Conservation (phyloP, 2,797 vertebrate species). For the Pseudotriccus pelzelni region DNA sequence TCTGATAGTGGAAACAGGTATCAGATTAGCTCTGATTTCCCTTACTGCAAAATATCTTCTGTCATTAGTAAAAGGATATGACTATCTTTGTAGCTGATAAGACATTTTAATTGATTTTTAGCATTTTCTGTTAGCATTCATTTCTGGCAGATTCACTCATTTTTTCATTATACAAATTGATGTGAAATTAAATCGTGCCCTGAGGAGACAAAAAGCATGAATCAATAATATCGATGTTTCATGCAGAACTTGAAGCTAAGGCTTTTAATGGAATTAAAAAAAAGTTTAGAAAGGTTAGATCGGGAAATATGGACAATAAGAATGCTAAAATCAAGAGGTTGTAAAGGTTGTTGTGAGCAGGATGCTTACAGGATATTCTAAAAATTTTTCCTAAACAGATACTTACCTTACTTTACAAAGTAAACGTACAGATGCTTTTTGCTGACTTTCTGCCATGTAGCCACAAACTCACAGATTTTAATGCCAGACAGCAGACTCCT, state of each 20-base stretch:
- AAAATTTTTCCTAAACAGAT: background rate
- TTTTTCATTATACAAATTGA: conserved; percentile 36
- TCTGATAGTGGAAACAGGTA: background rate
- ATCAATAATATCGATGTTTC: conserved; percentile 60
- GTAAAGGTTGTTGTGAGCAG: background rate
- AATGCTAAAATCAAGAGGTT: background rate
- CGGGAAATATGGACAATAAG: background rate
- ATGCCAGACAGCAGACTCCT: background rate
- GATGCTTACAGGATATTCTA: background rate
- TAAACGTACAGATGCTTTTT: background rate
- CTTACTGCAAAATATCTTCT: background rate
- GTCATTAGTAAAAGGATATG: conserved; percentile 8
- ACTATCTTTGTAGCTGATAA: background rate
- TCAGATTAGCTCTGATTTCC: background rate
- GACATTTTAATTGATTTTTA: conserved; percentile 16
- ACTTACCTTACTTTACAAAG: background rate
- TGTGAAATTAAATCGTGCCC: conserved; percentile 41
- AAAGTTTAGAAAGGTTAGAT: background rate
- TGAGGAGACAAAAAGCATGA: background rate
- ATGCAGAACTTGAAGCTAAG: conserved; percentile 3
- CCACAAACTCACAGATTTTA: background rate
- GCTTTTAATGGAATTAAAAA: conserved; percentile 37
- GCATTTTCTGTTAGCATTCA: background rate
- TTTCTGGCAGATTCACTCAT: conserved; percentile 18
- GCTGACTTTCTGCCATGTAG: background rate